Conservation (phyloP, 2,113 vertebrate species). For the Piprites chloris region DNA sequence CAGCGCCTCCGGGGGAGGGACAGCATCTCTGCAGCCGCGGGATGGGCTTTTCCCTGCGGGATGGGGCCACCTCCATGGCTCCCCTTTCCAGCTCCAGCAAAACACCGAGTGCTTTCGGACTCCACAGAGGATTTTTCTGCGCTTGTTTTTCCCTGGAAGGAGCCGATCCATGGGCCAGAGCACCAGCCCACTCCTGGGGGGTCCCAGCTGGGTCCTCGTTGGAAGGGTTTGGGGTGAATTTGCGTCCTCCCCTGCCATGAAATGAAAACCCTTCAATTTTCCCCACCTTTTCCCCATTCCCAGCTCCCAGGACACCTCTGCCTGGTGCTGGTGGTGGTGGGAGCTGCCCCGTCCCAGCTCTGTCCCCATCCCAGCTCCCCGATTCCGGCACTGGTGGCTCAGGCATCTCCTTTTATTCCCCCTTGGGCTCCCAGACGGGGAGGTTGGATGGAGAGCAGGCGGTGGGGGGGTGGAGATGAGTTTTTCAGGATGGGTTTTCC, state of each 20-base stretch:
- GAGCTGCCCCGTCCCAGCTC: background rate
- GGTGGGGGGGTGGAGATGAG: background rate
- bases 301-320: background rate
- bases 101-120: background rate
- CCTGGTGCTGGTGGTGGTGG: fast-evolving
- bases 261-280: fast-evolving
- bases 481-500: background rate
- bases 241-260: no score
- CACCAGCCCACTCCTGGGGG: background rate
- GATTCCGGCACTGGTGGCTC: background rate
- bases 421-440: background rate
- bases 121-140: fast-evolving
- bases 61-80: fast-evolving
- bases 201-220: background rate
- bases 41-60: background rate
- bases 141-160: background rate
- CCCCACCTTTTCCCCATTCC: fast-evolving
- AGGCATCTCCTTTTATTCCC: background rate
- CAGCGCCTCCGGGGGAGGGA: background rate
- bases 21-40: fast-evolving
- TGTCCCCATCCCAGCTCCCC: background rate
- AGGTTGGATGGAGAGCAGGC: fast-evolving
- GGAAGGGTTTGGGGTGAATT: background rate
- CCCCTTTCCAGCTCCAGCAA: background rate
- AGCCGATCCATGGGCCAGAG: background rate